phyloP scores from a whole-genome alignment of 1,140 invertebrate genomes.

The Scaptomyza pallida region DNA sequence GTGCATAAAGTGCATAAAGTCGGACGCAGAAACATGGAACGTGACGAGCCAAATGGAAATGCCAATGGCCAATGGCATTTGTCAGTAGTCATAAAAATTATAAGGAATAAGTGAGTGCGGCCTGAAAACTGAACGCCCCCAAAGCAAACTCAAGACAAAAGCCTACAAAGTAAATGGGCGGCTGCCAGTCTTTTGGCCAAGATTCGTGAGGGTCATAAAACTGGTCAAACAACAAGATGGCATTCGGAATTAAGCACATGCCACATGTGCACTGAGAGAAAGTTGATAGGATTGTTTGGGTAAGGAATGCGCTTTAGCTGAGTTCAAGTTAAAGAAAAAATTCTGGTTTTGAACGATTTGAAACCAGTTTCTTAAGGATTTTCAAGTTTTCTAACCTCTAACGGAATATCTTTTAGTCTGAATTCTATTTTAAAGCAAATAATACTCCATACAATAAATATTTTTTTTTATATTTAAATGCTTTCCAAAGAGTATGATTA shows the following conservation, averaged over 20 bases:
- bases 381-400: too few species aligned
- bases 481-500: too few species aligned
- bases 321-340: too few species aligned
- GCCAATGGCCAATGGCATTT: slow-evolving; percentile 38
- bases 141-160: slow-evolving; percentile 22
- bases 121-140: neutral
- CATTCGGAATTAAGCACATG: slow-evolving; percentile 43
- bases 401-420: too few species aligned
- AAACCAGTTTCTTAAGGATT: too few species aligned
- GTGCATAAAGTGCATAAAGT: slow-evolving; percentile 50
- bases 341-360: too few species aligned
- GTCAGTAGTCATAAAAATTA: slow-evolving; percentile 53
- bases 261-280: neutral
- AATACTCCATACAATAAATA: too few species aligned
- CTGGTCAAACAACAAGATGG: slow-evolving; percentile 46
- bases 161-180: slow-evolving; percentile 31
- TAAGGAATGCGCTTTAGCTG: too few species aligned
- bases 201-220: slow-evolving; percentile 58
- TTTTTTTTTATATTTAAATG: too few species aligned
- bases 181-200: neutral
- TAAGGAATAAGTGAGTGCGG: slow-evolving; percentile 23
- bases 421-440: too few species aligned
- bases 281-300: neutral
- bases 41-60: slow-evolving; percentile 32
- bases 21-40: slow-evolving; percentile 17